Conservation (phyloP, 2,113 vertebrate genomes). For the Lophotis ruficrista region DNA sequence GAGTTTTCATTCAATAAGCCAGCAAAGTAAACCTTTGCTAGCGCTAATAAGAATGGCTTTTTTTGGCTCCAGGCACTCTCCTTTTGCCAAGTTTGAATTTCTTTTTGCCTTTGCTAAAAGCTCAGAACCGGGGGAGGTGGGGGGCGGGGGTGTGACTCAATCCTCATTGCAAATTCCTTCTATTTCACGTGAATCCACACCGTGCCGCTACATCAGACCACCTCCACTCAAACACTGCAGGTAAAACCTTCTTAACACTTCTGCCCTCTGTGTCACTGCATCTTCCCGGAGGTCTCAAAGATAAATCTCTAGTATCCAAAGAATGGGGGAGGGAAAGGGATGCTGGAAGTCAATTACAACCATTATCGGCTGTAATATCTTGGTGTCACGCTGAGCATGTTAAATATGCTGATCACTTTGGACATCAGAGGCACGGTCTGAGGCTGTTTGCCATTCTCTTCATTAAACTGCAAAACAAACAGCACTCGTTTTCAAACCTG, state of each 20-base stretch:
- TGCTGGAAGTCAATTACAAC: slow-evolving; percentile 82
- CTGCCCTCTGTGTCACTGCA: neutral
- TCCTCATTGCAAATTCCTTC: slow-evolving; percentile 10
- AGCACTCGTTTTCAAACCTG: slow-evolving; percentile 72
- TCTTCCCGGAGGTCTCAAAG: slow-evolving; percentile 12
- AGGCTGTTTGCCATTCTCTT: slow-evolving; percentile 80
- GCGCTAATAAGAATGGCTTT: slow-evolving; percentile 48
- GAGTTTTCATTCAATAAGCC: slow-evolving; percentile 66
- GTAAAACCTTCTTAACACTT: neutral
- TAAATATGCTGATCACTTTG: slow-evolving; percentile 84
- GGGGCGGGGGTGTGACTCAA: neutral
- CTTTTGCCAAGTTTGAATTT: slow-evolving; percentile 45
- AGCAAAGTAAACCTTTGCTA: slow-evolving; percentile 48
- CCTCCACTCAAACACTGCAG: neutral
- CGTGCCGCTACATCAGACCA: neutral
- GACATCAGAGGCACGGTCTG: slow-evolving; percentile 78
- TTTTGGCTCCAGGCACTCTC: slow-evolving; percentile 47
- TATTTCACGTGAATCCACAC: neutral
- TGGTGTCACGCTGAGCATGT: slow-evolving; percentile 85
- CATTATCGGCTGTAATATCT: slow-evolving; percentile 80
- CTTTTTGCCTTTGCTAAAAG: slow-evolving; percentile 17
- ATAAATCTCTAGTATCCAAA: slow-evolving; percentile 33
- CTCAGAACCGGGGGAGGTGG: neutral
- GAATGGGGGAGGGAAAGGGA: slow-evolving; percentile 41
- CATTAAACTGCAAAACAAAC: slow-evolving; percentile 84